These are phyloP conservation scores for Frieseomelitta varia DNA, from an alignment of 1,140 invertebrate genomes.

Conservation along the genomic window DNA sequence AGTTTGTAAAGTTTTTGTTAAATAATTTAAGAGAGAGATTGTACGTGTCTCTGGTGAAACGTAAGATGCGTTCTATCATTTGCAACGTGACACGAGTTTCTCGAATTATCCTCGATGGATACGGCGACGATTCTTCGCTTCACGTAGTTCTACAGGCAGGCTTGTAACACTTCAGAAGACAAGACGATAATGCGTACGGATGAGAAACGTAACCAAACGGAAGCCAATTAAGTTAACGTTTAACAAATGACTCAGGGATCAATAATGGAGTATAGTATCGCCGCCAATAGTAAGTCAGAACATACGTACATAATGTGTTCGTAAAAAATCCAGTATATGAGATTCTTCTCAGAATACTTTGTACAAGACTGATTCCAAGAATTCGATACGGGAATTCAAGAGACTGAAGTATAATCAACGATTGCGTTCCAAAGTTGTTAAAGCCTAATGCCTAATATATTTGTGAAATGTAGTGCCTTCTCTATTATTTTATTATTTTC, in stretches of 20 bases:
- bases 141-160: no score
- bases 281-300: neutral
- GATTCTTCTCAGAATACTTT: constrained; percentile 7
- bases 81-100: neutral
- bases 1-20: neutral
- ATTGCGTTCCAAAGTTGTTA: constrained; percentile 59
- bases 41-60: neutral
- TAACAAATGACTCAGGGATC: constrained; percentile 8
- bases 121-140: neutral
- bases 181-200: neutral
- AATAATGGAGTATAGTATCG: neutral
- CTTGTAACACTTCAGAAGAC: neutral
- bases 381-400: constrained; percentile 49
- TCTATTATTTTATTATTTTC: neutral
- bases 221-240: neutral
- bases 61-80: neutral
- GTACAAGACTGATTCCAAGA: constrained; percentile 65
- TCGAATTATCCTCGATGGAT: no score
- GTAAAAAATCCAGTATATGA: neutral
- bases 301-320: neutral
- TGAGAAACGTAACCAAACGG: neutral
- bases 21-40: constrained; percentile 5
- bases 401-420: constrained; percentile 64
- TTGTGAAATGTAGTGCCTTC: neutral
- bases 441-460: constrained; percentile 47